Evolutionary conservation across 2,113 vertebrate species (phyloP), one percentile per base, ranked within the genome.

Genomic region (Pelecanoides urinatrix): DNA sequence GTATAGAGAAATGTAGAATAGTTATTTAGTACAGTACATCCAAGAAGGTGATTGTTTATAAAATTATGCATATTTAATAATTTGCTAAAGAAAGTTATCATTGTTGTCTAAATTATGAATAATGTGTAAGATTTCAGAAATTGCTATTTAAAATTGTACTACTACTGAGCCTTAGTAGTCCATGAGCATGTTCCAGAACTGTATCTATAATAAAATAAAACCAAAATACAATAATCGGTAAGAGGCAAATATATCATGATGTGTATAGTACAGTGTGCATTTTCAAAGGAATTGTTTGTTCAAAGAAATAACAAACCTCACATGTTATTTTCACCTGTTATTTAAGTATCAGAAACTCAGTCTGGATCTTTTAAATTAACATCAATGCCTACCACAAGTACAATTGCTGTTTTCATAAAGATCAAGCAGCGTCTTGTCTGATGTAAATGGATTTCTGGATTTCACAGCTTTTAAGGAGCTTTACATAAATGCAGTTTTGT

Each of bases 341-440:
- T 59, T 89, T 81, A 92, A 74, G 50, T 90, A 82, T 67, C 73
- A 89, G 62, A 95, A 91, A 70, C 65, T 86, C 90, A 91, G 66
- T 67, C 80, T 93, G 65, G 56, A 89, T 95, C 76, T 87, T 95
- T 88, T 96, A 91, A 96, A 90, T 74, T 71, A 92, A 80, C 49
- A 76, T 38, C 72, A 77, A 25, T 32, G 59, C 42, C 74, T 95
- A 83, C 50, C 71, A 76, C 26, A 92, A 90, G 34, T 76, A 71
- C 17, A 82, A 12, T 87, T 78, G 87, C 63, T 88, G 62, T 1
- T 76, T 91, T 88, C 20, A 8, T 91, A 87, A 94, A 93, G 78
- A 91, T 92, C 74, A 91, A 82, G 89, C 73, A 91, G 53, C 91
- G 67, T 90, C 83, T 92, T 89, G 47, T 85, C 70, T 95, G 62